A percentile compares a stretch with the other conserved stretches of the same genome.
Conservation (phyloP, 2,888 invertebrate genomes). For the Chrysolina americana region DNA sequence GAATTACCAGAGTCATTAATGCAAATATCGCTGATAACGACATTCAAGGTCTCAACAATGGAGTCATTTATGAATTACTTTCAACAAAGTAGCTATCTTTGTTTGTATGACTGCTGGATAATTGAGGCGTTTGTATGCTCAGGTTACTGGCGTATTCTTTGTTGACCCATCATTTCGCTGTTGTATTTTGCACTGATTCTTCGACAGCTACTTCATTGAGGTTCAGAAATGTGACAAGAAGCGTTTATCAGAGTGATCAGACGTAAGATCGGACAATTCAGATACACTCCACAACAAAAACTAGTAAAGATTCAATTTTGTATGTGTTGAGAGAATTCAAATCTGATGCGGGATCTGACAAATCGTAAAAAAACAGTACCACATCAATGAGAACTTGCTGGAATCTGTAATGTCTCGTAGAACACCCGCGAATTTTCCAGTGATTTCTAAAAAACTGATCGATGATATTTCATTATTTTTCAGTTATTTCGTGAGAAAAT, state of each 20-base stretch:
- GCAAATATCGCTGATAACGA: slow-evolving; percentile 2
- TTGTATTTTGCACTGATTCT: background rate
- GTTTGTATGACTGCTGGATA: background rate
- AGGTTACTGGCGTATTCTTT: slow-evolving; percentile 1
- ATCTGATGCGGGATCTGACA: too few relatives aligned
- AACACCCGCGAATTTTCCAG: too few relatives aligned
- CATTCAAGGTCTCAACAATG: slow-evolving; percentile 1
- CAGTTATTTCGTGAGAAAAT: too few relatives aligned
- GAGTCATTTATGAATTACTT: background rate
- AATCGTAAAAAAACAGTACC: too few relatives aligned
- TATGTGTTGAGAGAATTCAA: too few relatives aligned
- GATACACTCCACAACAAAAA: too few relatives aligned
- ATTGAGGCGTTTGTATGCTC: background rate
- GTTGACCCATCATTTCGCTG: background rate
- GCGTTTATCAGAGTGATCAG: background rate
- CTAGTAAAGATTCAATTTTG: too few relatives aligned
- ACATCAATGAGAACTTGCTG: too few relatives aligned
- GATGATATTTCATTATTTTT: too few relatives aligned
- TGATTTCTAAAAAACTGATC: too few relatives aligned
- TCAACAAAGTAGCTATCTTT: background rate
- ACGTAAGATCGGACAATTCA: background rate
- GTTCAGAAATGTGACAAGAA: background rate
- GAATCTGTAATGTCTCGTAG: too few relatives aligned
- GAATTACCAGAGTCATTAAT: background rate
- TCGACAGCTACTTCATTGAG: background rate